These are phyloP conservation scores for Porites divaricata DNA, from an alignment of 92 coral and sea anemone genomes.

Conservation along the genomic window DNA sequence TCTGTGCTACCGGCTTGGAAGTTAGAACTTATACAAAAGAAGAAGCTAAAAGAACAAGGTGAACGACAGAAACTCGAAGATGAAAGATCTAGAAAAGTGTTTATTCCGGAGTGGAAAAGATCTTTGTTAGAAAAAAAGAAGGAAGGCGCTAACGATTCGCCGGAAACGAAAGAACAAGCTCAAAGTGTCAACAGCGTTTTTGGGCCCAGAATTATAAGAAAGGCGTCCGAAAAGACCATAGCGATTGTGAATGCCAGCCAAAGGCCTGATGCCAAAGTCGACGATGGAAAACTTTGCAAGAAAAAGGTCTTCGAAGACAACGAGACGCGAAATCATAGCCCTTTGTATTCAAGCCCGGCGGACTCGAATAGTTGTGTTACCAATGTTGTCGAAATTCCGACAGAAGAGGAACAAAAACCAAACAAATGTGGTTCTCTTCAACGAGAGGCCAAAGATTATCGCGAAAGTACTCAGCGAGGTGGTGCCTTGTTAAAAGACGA, in stretches of 20 bases:
- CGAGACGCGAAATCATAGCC: neutral
- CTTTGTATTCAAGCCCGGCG: neutral
- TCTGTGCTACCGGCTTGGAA: conserved; percentile 90
- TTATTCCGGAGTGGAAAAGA: conserved; percentile 88
- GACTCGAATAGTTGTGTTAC: conserved; percentile 43
- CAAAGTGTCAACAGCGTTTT: conserved; percentile 53
- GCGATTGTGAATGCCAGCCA: conserved; percentile 15
- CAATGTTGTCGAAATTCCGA: conserved; percentile 44
- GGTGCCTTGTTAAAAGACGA: neutral
- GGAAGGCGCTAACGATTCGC: conserved; percentile 44
- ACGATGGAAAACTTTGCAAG: neutral
- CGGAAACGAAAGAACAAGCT: conserved; percentile 44
- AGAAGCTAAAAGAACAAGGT: conserved; percentile 73
- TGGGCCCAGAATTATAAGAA: conserved; percentile 34
- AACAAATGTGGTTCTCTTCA: conserved; percentile 20
- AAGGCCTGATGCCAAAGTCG: conserved; percentile 7
- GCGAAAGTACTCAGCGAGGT: neutral
- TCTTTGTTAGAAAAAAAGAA: conserved; percentile 67
- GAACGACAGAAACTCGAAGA: conserved; percentile 61
- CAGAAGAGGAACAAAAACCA: conserved; percentile 28
- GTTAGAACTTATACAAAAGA: conserved; percentile 83
- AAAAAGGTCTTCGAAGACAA: neutral
- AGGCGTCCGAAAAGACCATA: conserved; percentile 7
- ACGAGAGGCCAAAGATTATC: conserved; percentile 11
- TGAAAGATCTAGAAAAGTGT: conserved; percentile 46